phyloP scores from a whole-genome alignment of 2,113 vertebrate species.

The Rhinichthys klamathensis region DNA sequence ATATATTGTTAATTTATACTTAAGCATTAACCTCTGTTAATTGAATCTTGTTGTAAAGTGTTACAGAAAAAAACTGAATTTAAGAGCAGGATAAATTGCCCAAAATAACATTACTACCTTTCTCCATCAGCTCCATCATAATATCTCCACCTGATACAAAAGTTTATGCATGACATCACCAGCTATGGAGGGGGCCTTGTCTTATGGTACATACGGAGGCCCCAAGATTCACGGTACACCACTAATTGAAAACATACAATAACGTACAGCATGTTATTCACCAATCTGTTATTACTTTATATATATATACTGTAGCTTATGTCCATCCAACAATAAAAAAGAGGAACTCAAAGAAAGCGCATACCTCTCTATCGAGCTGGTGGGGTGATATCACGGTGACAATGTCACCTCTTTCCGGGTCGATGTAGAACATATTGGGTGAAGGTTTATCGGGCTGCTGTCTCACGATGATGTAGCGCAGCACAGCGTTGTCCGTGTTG shows the following conservation, averaged over 20 bases:
- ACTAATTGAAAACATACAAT: not conserved
- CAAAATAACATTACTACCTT: no score
- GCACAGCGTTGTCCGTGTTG: constrained; percentile 87
- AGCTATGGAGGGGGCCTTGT: not conserved
- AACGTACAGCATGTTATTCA: not conserved
- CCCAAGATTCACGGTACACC: not conserved
- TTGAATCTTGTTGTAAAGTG: not conserved
- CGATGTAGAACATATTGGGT: constrained; percentile 98
- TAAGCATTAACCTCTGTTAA: not conserved
- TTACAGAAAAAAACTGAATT: not conserved
- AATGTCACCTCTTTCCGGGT: constrained; percentile 93
- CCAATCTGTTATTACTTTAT: not conserved
- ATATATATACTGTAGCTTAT: not conserved
- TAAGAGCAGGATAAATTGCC: not conserved
- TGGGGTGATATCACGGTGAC: constrained; percentile 90
- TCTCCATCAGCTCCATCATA: no score
- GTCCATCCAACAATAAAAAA: not conserved
- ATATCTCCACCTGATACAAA: not conserved
- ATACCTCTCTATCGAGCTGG: constrained; percentile 92
- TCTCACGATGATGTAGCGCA: constrained; percentile 91
- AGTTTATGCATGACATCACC: not conserved
- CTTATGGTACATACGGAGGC: not conserved
- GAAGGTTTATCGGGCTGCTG: constrained; percentile 94
- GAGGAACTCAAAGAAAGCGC: constrained; percentile 44
- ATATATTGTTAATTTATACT: not conserved